Percentiles rank a stretch among this genome's conserved stretches.
Conservation (phyloP, 2,113 vertebrate species). For the Vulpes ferrilata region DNA sequence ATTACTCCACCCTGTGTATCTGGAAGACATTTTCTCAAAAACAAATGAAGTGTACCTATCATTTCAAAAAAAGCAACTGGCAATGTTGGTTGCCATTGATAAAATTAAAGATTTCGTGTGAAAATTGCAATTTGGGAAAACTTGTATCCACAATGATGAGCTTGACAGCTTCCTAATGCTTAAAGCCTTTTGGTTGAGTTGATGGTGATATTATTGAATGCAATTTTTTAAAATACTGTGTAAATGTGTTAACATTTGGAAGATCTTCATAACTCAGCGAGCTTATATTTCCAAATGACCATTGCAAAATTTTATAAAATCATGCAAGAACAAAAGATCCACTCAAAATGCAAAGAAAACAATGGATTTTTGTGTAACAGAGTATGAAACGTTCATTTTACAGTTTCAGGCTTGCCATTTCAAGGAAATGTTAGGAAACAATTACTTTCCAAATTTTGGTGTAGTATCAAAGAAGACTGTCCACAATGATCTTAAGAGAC, state of each 20-base stretch:
- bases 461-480: background rate
- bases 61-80: slow-evolving; percentile 20
- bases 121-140: slow-evolving; percentile 30
- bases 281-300: background rate
- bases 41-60: background rate
- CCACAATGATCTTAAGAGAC: background rate
- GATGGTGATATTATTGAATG: background rate
- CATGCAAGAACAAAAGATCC: background rate
- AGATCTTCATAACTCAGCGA: background rate
- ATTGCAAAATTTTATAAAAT: background rate
- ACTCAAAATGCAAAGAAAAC: background rate
- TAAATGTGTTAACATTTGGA: background rate
- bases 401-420: background rate
- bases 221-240: background rate
- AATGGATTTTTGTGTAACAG: background rate
- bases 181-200: background rate
- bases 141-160: background rate
- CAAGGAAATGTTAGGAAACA: background rate
- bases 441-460: slow-evolving; percentile 28
- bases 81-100: background rate
- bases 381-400: background rate
- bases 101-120: background rate
- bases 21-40: background rate
- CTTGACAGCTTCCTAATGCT: background rate
- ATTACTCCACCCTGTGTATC: background rate